Evolutionary conservation across 2,113 vertebrate genomes (phyloP).

Genomic region (Muntiacus muntjak): DNA sequence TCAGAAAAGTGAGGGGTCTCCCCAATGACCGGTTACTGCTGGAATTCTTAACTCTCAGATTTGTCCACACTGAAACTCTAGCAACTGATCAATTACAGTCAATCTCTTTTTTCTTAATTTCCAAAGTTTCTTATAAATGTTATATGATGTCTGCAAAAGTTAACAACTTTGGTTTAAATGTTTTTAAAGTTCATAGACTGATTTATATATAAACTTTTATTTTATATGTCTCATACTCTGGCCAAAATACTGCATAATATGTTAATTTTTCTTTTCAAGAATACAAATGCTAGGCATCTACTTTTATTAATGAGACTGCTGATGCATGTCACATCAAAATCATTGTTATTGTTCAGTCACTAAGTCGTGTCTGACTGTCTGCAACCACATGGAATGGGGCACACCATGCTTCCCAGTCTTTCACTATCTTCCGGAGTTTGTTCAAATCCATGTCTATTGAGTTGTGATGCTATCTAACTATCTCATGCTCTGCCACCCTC

Average conservation of each 20-base stretch:
- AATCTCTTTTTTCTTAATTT: neutral
- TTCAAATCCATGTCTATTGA: neutral
- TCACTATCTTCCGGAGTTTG: neutral
- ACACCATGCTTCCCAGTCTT: neutral
- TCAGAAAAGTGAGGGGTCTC: neutral
- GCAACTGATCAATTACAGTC: neutral
- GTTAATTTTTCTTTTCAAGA: constrained; percentile 2
- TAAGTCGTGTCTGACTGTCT: neutral
- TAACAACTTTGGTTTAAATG: neutral
- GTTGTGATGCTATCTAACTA: neutral
- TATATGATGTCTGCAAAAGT: neutral
- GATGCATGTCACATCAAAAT: neutral
- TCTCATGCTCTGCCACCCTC: neutral
- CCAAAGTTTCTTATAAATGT: neutral
- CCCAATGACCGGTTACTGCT: neutral
- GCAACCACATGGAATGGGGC: neutral
- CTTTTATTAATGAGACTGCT: neutral
- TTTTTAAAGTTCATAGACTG: neutral
- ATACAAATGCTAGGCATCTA: neutral
- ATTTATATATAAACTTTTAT: neutral
- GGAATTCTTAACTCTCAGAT: neutral
- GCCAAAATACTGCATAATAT: neutral
- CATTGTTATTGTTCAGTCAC: neutral
- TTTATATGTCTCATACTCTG: neutral
- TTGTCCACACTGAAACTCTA: neutral